Evolutionary conservation across 2,888 invertebrate genomes (phyloP), one percentile per base, ranked within the genome.

Genomic region (Acrocyrtus sp.): DNA sequence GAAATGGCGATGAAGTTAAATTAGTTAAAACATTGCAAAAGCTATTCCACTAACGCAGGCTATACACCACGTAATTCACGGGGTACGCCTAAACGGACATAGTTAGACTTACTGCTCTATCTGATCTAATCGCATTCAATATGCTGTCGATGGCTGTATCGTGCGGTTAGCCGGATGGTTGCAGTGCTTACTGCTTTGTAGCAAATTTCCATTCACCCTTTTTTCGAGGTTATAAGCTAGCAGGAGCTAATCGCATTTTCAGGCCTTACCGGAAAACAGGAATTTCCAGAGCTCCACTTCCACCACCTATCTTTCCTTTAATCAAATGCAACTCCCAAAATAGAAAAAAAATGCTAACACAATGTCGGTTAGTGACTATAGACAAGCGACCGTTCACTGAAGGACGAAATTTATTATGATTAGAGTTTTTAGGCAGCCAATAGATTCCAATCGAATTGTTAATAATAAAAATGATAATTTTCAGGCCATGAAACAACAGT

Each of bases 1-100:
- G 41, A 34, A 62, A 51, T 62, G 51, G 21, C 48, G 41, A 62
- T 65, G 50, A 51, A 12, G 62, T 51, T 47, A 43, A 51, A 63
- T 51, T 65, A 47, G 48, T 47, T 34, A 34, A 34, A 34, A 12
- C 34, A 34, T 8, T 8, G 34, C 34, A 5, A 34, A 34, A 34
- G 34, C 34, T 34, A 8, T 34, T 8, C 34, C 34, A 34, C 12
- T 12, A 12, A 34, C 34, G 34, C 6, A 8, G 34, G 5, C 12
- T 34, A 34, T 34, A 34, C 12, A 34, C 34, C 12, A 34, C n/a
- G n/a, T n/a, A n/a, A n/a, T n/a, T n/a, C n/a, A 34, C 6, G 34
- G 34, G 12, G 34, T 34, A 34, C 34, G 12, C n/a, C n/a, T n/a
- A n/a, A n/a, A n/a, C n/a, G n/a, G n/a, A n/a, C n/a, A n/a, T n/a